Base-by-base conservation (phyloP, 2,888 invertebrate species). In the Epistrophe grossulariae region DNA sequence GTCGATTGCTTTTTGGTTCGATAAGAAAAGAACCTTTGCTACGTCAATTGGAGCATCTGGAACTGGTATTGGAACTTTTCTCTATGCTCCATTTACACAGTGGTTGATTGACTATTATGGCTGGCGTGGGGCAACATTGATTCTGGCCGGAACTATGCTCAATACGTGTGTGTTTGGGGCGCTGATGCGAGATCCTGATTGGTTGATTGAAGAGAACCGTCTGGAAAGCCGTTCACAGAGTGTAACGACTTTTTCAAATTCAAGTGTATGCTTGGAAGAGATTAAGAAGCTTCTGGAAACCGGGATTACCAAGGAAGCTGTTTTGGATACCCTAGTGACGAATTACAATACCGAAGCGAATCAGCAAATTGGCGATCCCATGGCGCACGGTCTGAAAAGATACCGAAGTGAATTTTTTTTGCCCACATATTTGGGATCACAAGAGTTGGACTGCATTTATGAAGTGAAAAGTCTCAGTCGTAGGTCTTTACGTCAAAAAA, bases 1-100 rank as follows among this genome's bases (percentile, higher is more conserved):
- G 7, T 96, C 97, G 74, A 97, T 98, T 80, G 98, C 98, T 9
- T 98, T 97, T 91, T 98, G 98, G 96, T 98, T 98, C 92, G 97
- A 98, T 90, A 97, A 97, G 92, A 96, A 96, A 90, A 94, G 98
- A 48, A 96, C 96, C 60, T 94, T 98, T 88, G 98, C 98, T 6
- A 97, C 97, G 6, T 97, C 98, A 3, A 93, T 98, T 76, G 97
- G 97, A 1, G 97, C 97, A 0, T 97, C 97, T 89, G 98, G 98
- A 8, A 97, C 97, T 0, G 98, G 98, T 0, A 95, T 97, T 64
- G 98, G 98, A 13, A 98, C 98, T 0, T 97, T 98, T 90, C 93
- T 98, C 0, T 97, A 97, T 91, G 97, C 98, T 9, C 97, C 97
- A 0, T 94, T 98, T 93, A 97, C 97, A 0, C 96, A 96, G 84